Base-by-base conservation (phyloP, 2,888 invertebrate species). In the Heliconius ethilla region DNA sequence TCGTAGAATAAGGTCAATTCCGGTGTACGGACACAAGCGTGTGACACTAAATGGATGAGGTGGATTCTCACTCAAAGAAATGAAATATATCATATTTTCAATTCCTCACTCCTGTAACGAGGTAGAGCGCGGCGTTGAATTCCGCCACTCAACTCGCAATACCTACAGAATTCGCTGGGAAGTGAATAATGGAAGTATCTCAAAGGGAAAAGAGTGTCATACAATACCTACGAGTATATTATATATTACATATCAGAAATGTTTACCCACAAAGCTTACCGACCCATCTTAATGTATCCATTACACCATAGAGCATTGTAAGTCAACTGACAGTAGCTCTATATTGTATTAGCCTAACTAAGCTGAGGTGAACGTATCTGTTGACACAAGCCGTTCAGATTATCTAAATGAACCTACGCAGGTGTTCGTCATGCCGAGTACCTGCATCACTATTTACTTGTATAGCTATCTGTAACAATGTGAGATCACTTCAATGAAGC, bases 371-470 rank as follows among this genome's bases (percentile, higher is more conserved):
- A 27, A 1, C 33, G 33, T 72, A 72, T 59, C 72, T 72, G 72
- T 72, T 59, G 72, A 72, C 70, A 45, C 74, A 63, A 63, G 63
- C 63, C 45, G 62, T 45, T 45, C 70, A 70, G 62, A 76, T 76
- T 76, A 70, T 70, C 70, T 76, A 63, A 76, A 76, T 70, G 69
- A 70, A 70, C 29, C 45, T 62, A 76, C 63, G 67, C 45, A 76
- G 76, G 76, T 76, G 76, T 70, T n/a, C n/a, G n/a, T n/a, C n/a
- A n/a, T n/a, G n/a, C n/a, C n/a, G n/a, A n/a, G n/a, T n/a, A n/a
- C n/a, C n/a, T n/a, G 7, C 3, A 51, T 51, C 51, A 51, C 51
- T 51, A 18, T 3, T 7, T 6, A 33, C 33, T 33, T 7, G 7
- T 7, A 18, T 59, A 59, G 3, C 11, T 59, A 59, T 59, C n/a